phyloP scores from a whole-genome alignment of 2,888 invertebrate species.

The Drosophila monieri region DNA sequence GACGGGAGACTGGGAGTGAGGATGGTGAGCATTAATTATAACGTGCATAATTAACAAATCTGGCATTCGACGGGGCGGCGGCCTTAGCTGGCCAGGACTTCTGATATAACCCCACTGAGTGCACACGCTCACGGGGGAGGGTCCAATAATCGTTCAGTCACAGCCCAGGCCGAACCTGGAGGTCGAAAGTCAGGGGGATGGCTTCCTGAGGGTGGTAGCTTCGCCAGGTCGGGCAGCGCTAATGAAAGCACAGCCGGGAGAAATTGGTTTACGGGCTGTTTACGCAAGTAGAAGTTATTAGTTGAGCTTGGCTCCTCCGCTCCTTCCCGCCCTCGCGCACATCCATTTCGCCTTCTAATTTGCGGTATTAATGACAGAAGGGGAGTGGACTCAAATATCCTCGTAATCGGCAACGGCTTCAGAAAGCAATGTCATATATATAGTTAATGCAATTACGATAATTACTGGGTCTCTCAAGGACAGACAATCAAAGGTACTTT shows the following conservation, averaged over 20 bases:
- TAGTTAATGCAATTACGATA: constrained; percentile 33
- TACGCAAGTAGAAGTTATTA: constrained; percentile 76
- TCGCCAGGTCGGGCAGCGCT: constrained; percentile 60
- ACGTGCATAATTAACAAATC: constrained; percentile 76
- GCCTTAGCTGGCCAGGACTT: constrained; percentile 47
- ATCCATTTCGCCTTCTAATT: constrained; percentile 54
- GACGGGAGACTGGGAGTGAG: not conserved
- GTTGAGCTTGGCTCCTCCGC: constrained; percentile 29
- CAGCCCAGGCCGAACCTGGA: constrained; percentile 34
- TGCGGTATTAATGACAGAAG: constrained; percentile 66
- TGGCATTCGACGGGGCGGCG: constrained; percentile 50
- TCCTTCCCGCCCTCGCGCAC: constrained; percentile 7
- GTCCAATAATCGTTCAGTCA: constrained; percentile 52
- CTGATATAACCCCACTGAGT: not conserved
- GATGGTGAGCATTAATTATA: constrained; percentile 66
- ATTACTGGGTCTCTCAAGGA: constrained; percentile 2
- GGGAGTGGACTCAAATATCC: constrained; percentile 55
- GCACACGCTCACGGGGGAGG: constrained; percentile 21
- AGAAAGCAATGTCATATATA: constrained; percentile 15
- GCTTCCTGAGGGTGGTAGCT: not conserved
- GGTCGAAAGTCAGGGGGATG: constrained; percentile 1
- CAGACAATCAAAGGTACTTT: not conserved
- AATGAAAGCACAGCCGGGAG: constrained; percentile 64
- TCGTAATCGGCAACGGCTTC: constrained; percentile 62
- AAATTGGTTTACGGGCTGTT: constrained; percentile 56